phyloP scores from a whole-genome alignment of 2,797 vertebrate species.

The Chromis chromis region DNA sequence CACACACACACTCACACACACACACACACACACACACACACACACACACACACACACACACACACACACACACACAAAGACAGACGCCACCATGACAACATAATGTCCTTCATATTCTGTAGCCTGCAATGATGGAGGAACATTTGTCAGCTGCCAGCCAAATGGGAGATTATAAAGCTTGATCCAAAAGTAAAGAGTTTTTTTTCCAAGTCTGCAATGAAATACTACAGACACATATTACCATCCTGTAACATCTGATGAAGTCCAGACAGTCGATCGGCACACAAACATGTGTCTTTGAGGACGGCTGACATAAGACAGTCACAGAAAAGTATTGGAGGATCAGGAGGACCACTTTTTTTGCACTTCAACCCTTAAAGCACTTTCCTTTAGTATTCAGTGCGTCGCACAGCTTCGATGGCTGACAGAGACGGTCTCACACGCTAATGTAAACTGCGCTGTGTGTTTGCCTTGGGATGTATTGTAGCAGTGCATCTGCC shows the following conservation, averaged over 20 bases:
- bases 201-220: constrained; percentile 4
- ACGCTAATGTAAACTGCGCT: constrained; percentile 25
- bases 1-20: too few species aligned
- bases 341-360: background rate
- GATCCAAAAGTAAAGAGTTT: constrained; percentile 24
- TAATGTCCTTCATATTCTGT: constrained; percentile 36
- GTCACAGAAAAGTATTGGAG: background rate
- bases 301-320: background rate
- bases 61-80: constrained; percentile 21
- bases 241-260: background rate
- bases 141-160: constrained; percentile 68
- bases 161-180: constrained; percentile 39
- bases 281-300: background rate
- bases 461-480: constrained; percentile 54
- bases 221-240: constrained; percentile 11
- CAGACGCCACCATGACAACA: constrained; percentile 25
- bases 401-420: background rate
- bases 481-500: constrained; percentile 65
- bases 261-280: background rate
- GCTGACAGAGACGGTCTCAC: constrained; percentile 22
- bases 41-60: too few species aligned
- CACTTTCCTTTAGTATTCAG: background rate
- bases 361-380: constrained; percentile 2
- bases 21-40: too few species aligned
- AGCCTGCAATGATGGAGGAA: constrained; percentile 39